Conservation (phyloP, 2,113 vertebrate genomes). For the Anthoscopus minutus region DNA sequence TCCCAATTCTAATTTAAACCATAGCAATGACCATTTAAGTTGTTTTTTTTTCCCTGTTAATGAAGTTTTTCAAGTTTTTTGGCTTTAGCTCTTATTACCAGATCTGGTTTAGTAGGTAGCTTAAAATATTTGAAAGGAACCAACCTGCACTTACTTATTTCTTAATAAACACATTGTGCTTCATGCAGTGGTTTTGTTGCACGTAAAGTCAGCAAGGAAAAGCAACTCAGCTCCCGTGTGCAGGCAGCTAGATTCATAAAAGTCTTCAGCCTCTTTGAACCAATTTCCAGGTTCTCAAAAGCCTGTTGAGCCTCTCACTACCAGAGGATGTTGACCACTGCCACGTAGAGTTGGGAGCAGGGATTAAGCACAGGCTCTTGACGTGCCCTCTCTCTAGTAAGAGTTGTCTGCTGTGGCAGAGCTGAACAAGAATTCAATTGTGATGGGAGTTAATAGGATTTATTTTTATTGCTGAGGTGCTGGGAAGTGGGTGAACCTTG, state of each 20-base stretch:
- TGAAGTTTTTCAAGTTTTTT: background rate
- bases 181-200: background rate
- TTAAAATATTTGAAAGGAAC: background rate
- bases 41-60: slow-evolving; percentile 21
- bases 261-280: background rate
- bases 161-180: background rate
- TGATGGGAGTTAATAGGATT: slow-evolving; percentile 5
- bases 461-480: background rate
- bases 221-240: background rate
- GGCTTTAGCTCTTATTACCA: slow-evolving; percentile 3
- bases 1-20: slow-evolving; percentile 4
- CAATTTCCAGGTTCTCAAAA: background rate
- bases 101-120: background rate
- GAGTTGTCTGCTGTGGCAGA: background rate
- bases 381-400: background rate
- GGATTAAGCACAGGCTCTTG: background rate
- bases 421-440: background rate
- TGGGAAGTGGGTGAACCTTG: background rate
- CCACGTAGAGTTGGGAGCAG: background rate
- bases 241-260: background rate
- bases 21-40: background rate
- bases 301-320: background rate
- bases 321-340: background rate
- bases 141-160: background rate
- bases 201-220: background rate